Conservation (phyloP, 2,113 vertebrate species). For the Xiphias gladius region DNA sequence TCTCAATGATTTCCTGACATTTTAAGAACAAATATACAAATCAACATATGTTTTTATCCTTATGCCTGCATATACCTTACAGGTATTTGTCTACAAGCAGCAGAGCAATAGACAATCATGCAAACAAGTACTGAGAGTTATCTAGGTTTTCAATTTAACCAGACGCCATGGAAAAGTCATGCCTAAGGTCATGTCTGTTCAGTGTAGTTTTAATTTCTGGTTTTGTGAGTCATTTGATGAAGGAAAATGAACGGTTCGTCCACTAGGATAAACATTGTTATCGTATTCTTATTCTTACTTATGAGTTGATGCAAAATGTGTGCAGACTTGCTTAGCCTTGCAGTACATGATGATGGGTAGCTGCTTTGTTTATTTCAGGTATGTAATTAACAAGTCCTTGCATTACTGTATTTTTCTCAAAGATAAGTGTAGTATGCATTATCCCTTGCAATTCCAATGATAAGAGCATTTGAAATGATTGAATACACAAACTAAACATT, state of each 20-base stretch:
- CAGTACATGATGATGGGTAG: too few relatives aligned
- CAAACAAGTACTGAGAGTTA: neutral
- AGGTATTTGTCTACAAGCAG: too few relatives aligned
- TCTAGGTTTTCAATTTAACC: conserved; percentile 2
- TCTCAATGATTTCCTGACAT: neutral
- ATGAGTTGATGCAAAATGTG: neutral
- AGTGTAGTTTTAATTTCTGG: neutral
- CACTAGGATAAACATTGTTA: neutral
- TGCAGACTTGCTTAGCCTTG: neutral
- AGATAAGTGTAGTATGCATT: too few relatives aligned
- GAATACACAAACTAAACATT: too few relatives aligned
- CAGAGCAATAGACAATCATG: too few relatives aligned
- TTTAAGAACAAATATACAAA: neutral
- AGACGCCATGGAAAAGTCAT: neutral
- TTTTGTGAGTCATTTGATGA: neutral
- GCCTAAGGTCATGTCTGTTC: neutral
- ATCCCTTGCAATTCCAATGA: too few relatives aligned
- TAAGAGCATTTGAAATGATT: too few relatives aligned
- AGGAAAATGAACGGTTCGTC: neutral
- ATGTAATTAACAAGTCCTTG: too few relatives aligned
- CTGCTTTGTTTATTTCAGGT: neutral
- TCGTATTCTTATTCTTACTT: neutral
- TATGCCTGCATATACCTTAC: neutral
- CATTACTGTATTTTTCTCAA: neutral
- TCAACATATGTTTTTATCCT: neutral